phyloP scores from a whole-genome alignment of 2,888 invertebrate species.

The Zonitis immaculata region DNA sequence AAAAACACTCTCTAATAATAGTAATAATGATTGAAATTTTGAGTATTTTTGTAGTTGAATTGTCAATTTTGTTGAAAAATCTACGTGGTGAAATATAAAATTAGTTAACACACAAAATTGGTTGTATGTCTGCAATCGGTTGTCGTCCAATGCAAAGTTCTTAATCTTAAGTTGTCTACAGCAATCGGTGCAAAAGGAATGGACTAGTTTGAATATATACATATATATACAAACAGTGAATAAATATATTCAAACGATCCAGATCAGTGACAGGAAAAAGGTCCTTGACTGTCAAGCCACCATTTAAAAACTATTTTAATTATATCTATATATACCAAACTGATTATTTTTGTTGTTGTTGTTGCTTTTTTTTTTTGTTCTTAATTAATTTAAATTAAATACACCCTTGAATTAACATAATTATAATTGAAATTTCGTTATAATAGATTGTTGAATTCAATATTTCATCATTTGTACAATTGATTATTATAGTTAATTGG shows the following conservation, averaged over 20 bases:
- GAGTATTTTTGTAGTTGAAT: too few species aligned
- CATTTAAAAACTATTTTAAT: background rate
- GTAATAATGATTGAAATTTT: too few species aligned
- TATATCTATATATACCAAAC: too few species aligned
- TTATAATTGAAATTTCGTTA: too few species aligned
- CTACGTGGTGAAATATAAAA: background rate
- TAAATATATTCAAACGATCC: background rate
- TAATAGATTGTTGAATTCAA: background rate
- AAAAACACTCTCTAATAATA: background rate
- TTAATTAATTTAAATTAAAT: too few species aligned
- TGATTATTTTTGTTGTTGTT: too few species aligned
- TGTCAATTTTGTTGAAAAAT: too few species aligned
- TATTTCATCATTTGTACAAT: background rate
- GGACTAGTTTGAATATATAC: background rate
- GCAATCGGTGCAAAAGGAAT: background rate
- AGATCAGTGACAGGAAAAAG: background rate
- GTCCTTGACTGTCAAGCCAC: background rate
- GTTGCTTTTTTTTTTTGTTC: too few species aligned
- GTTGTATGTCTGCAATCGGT: background rate
- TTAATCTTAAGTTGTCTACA: background rate
- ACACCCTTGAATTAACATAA: too few species aligned
- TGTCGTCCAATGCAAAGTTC: background rate
- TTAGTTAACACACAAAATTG: background rate
- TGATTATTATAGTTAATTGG: constrained; percentile 6
- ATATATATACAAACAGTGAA: too few species aligned